These are phyloP conservation scores for Cossypha polioptera DNA, from an alignment of 2,797 vertebrate genomes.

Conservation along the genomic window DNA sequence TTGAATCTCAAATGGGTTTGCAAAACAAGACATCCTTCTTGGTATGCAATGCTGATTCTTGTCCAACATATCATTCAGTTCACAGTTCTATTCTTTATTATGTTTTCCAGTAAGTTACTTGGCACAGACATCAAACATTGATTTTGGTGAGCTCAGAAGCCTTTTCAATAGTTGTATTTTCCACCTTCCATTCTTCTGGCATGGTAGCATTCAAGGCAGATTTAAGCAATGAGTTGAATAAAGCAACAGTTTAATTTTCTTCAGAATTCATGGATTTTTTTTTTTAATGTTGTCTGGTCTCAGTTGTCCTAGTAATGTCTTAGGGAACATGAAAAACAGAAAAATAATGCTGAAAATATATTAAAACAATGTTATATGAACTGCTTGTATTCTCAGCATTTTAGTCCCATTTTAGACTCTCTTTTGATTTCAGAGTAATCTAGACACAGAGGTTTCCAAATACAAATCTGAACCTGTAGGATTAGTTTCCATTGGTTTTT, in stretches of 20 bases:
- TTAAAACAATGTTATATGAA: not conserved
- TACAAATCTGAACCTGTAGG: not conserved
- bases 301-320: not conserved
- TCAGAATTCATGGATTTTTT: not conserved
- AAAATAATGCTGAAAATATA: not conserved
- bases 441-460: not conserved
- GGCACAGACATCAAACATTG: not conserved
- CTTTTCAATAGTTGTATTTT: not conserved
- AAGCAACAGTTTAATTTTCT: not conserved
- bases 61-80: not conserved
- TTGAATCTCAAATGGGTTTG: not conserved
- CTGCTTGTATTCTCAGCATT: not conserved
- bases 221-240: not conserved
- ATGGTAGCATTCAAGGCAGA: not conserved
- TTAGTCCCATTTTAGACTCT: not conserved
- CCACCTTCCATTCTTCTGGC: slow-evolving; percentile 16
- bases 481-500: not conserved
- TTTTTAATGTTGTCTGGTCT: not conserved
- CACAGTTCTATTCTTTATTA: not conserved
- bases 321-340: not conserved
- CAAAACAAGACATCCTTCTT: not conserved
- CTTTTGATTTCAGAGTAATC: not conserved
- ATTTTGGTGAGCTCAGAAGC: not conserved
- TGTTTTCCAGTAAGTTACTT: slow-evolving; percentile 16
- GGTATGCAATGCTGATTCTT: not conserved